Evolutionary conservation across 2,888 invertebrate genomes (phyloP).

Genomic region (Leucoma salicis): DNA sequence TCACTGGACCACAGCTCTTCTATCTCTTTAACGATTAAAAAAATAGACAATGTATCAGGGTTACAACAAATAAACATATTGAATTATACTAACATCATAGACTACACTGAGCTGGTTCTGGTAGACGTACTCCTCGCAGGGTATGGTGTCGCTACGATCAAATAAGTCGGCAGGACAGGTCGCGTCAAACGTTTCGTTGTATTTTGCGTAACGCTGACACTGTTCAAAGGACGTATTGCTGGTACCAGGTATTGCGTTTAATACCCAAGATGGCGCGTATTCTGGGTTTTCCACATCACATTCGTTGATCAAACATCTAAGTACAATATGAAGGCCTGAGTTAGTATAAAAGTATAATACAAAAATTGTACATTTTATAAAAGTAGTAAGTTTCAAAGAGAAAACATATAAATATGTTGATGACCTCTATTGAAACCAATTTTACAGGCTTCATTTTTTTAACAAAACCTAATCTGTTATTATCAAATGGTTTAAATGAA

Average conservation of each 20-base stretch:
- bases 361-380: too few relatives aligned
- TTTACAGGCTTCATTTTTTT: too few relatives aligned
- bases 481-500: too few relatives aligned
- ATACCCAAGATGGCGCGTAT: constrained; percentile 55
- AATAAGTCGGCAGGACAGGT: constrained; percentile 59
- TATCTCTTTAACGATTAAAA: too few relatives aligned
- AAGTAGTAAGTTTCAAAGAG: too few relatives aligned
- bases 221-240: constrained; percentile 48
- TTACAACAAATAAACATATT: neutral
- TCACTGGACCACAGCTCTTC: too few relatives aligned
- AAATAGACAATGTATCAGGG: too few relatives aligned
- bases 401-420: too few relatives aligned
- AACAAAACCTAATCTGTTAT: too few relatives aligned
- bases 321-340: too few relatives aligned
- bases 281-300: constrained; percentile 55
- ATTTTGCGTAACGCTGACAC: constrained; percentile 54
- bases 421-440: too few relatives aligned
- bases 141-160: constrained; percentile 38
- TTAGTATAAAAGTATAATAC: too few relatives aligned
- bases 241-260: constrained; percentile 55
- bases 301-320: constrained; percentile 59
- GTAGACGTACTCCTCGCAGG: constrained; percentile 57
- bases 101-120: constrained; percentile 63
- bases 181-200: constrained; percentile 24
- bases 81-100: constrained; percentile 60